Conservation (phyloP, 30 jellyfish, hydroid and myxozoan genomes). For the Cassiopea xamachana region DNA sequence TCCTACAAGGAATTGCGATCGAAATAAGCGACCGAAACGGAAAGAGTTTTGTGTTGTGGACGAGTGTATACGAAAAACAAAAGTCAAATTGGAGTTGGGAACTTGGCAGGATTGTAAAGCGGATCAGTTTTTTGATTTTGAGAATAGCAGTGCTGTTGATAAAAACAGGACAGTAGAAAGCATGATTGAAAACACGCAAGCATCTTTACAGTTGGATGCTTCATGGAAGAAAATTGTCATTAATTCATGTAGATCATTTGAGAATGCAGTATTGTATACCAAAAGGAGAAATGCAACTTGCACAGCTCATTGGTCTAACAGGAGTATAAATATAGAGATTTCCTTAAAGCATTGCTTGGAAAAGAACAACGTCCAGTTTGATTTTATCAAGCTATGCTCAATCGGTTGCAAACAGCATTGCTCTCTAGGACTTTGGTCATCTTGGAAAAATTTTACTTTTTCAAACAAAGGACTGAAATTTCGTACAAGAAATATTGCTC, state of each 20-base stretch:
- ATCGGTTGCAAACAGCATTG: slow-evolving; percentile 67
- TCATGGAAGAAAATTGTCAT: slow-evolving; percentile 49
- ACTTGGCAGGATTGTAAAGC: slow-evolving; percentile 55
- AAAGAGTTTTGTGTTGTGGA: slow-evolving; percentile 46
- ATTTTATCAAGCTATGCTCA: slow-evolving; percentile 49
- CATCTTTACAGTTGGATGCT: not conserved
- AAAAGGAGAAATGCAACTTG: slow-evolving; percentile 60
- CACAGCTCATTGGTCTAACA: slow-evolving; percentile 54
- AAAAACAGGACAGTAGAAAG: slow-evolving; percentile 31
- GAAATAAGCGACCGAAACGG: slow-evolving; percentile 49
- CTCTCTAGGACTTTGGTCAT: slow-evolving; percentile 53
- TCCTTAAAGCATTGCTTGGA: slow-evolving; percentile 32
- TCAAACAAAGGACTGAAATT: slow-evolving; percentile 14
- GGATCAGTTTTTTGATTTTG: slow-evolving; percentile 1
- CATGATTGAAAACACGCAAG: not conserved
- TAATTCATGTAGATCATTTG: slow-evolving; percentile 58
- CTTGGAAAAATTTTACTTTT: slow-evolving; percentile 51
- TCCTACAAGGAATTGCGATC: slow-evolving; percentile 38
- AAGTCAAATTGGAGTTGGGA: slow-evolving; percentile 7
- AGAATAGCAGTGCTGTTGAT: not conserved
- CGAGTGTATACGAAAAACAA: slow-evolving; percentile 45
- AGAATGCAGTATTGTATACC: slow-evolving; percentile 30
- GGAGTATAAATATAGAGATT: slow-evolving; percentile 5
- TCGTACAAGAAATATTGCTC: slow-evolving; percentile 42
- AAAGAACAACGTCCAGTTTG: not conserved